Conservation (phyloP, 2,797 vertebrate genomes). For the Ibycter americanus region DNA sequence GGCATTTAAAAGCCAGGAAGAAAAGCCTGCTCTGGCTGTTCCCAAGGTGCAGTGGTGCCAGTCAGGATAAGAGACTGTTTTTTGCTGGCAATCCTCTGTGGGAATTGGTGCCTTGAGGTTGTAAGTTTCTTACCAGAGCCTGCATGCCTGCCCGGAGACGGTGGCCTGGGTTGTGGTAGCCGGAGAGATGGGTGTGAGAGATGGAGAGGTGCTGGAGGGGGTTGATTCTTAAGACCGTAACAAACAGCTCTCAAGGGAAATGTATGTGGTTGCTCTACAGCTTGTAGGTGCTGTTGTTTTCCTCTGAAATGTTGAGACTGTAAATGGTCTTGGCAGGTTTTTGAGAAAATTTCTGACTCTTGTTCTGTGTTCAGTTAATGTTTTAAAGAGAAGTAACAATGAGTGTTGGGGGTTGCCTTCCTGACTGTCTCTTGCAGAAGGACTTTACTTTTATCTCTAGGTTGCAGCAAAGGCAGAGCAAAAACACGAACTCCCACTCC, state of each 20-base stretch:
- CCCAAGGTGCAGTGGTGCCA: neutral
- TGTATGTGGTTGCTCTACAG: neutral
- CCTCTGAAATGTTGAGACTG: neutral
- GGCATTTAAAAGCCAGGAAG: neutral
- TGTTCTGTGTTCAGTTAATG: neutral
- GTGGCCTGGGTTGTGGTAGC: neutral
- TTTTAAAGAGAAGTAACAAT: neutral
- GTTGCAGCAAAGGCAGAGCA: neutral
- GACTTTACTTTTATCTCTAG: neutral
- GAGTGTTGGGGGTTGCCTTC: neutral
- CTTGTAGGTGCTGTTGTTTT: neutral
- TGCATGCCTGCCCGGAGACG: neutral
- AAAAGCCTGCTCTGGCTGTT: neutral
- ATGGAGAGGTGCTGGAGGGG: neutral
- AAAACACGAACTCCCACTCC: neutral
- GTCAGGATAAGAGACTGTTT: neutral
- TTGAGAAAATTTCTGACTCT: neutral
- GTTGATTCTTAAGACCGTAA: accelerated
- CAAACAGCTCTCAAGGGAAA: neutral
- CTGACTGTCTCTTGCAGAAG: neutral
- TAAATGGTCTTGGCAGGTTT: neutral
- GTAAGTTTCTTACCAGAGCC: neutral
- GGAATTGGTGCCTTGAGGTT: neutral
- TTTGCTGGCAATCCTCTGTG: neutral
- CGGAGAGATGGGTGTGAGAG: neutral